Evolutionary conservation across 2,888 invertebrate genomes (phyloP), one percentile per base, ranked within the genome.

Genomic region (Saturnia japonica): DNA sequence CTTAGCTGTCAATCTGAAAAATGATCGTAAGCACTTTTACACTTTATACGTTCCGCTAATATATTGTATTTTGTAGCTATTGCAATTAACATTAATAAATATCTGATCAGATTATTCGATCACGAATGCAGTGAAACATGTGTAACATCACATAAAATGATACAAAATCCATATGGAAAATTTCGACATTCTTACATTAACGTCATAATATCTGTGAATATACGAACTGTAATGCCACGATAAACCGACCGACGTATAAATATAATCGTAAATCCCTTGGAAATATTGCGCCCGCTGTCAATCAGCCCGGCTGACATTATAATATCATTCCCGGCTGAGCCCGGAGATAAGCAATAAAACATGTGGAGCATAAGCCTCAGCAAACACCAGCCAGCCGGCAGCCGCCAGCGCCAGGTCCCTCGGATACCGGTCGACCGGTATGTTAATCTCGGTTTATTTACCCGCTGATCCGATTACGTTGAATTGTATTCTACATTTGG

Each of bases 231-330:
- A 64, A 64, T 40, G 9, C 64, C 40, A n/a, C 16, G 40, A 62
- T 34, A 62, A 40, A 40, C n/a, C 40, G 19, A 40, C 34, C 34
- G 62, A 34, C 19, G 28, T 62, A 40, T 64, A 64, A 64, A 64
- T 64, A 64, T 64, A 64, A 64, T 40, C 40, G n/a, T 40, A 64
- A 64, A 64, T 64, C 64, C 64, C 40, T 78, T 64, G 64, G 64
- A 64, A n/a, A 22, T 64, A 64, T 80, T 86, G 88, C 87, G 87
- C 87, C 90, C 78, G 82, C 86, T 80, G 89, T 90, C 91, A 88
- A 89, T 91, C 91, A 90, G 74, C 74, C 77, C 76, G 85, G 84
- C 85, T 82, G 89, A 85, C 86, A 84, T 80, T 22, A 25, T 28
- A 64, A 40, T 64, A 60, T 60, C 25, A 28, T 14, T 60, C 57